Evolutionary conservation across 2,113 vertebrate species (phyloP), one percentile per base, ranked within the genome.

Genomic region (Sterna hirundo): DNA sequence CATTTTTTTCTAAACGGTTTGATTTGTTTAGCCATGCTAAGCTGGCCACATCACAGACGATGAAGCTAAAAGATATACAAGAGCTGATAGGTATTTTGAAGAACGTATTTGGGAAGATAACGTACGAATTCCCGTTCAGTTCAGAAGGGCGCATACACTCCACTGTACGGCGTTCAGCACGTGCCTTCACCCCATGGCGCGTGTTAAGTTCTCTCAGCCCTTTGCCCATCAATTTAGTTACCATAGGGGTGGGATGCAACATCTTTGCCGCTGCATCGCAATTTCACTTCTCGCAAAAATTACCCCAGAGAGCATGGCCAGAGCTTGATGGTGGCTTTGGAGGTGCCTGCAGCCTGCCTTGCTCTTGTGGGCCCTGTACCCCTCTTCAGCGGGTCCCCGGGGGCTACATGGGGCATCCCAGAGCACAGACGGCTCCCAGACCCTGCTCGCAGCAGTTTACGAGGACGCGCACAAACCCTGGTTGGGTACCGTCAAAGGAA

Each of bases 161-260:
- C 2, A 1, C n/a, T 2, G 3, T 17, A 27, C 0, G 0, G 20
- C 2, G 2, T 55, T 72, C 16, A 15, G 13, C 20, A 4, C 0
- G 0, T n/a, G 25, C 32, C 49, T 38, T 60, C 44, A 26, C 30
- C 32, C 26, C 13, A 23, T 4, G 5, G 52, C 0, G 1, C 0
- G 2, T 3, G 2, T 34, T 15, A 49, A 29, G 15, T 44, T 44
- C 66, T 38, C 47, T 26, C 57, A 69, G 75, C 18, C 27, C n/a
- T 61, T 55, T 6, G 1, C 76, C 46, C 55, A 29, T 10, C 12
- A 11, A 9, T 49, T 51, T 17, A 11, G 25, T 42, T 51, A 83
- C 23, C 6, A 2, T 14, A 58, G 23, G 42, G 29, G 8, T 15
- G 26, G 55, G 40, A 66, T 3, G 29, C 0, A 3, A 34, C 5